phyloP scores from a whole-genome alignment of 2,113 vertebrate genomes.

The Aegypius monachus region DNA sequence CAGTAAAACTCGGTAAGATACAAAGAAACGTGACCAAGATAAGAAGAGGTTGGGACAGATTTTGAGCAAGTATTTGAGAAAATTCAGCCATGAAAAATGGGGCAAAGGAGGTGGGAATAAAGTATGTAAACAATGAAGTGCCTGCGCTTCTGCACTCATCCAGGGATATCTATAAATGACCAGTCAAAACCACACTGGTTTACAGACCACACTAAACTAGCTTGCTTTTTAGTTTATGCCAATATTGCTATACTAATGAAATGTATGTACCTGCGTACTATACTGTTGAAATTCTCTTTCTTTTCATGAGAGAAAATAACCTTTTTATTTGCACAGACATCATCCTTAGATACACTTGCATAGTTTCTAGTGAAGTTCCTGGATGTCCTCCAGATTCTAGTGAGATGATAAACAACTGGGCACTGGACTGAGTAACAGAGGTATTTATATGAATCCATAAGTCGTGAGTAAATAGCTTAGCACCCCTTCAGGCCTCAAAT shows the following conservation, averaged over 20 bases:
- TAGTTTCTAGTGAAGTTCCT: not conserved
- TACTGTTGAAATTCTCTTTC: not conserved
- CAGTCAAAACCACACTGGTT: not conserved
- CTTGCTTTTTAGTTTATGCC: not conserved
- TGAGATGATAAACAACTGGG: not conserved
- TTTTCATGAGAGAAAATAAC: not conserved
- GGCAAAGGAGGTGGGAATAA: not conserved
- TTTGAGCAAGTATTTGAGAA: not conserved
- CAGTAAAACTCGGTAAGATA: not conserved
- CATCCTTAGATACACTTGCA: not conserved
- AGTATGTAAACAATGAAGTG: not conserved
- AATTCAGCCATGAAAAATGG: not conserved
- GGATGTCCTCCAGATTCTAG: not conserved
- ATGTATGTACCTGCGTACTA: not conserved
- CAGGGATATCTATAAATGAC: not conserved
- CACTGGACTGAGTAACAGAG: not conserved
- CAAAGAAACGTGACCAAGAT: not conserved
- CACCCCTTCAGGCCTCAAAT: not conserved
- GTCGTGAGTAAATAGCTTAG: not conserved
- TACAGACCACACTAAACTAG: not conserved
- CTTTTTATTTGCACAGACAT: not conserved
- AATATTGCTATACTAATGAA: not conserved
- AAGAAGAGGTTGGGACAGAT: not conserved
- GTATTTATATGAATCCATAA: not conserved
- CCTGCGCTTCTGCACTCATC: accelerated